phyloP scores from a whole-genome alignment of 1,140 invertebrate genomes.

The Lycorma delicatula region DNA sequence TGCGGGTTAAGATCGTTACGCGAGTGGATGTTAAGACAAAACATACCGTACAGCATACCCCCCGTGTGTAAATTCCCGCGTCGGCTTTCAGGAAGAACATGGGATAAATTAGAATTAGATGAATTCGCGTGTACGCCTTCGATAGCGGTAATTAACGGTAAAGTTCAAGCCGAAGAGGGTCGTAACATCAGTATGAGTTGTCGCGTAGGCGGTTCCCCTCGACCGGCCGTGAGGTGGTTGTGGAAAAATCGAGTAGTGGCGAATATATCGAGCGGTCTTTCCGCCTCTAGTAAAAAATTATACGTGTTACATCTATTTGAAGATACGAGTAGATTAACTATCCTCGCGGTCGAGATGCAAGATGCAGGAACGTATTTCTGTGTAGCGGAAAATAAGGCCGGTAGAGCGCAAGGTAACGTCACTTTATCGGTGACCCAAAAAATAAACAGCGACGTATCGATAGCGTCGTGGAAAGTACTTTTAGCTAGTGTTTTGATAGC shows the following conservation, averaged over 20 bases:
- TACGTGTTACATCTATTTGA: conserved; percentile 25
- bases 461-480: conserved; percentile 43
- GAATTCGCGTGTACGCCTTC: conserved; percentile 71
- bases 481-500: conserved; percentile 49
- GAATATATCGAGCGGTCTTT: conserved; percentile 41
- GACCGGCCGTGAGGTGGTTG: conserved; percentile 51
- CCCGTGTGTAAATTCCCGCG: conserved; percentile 54
- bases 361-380: conserved; percentile 67
- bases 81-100: conserved; percentile 50
- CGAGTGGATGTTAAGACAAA: conserved; percentile 67
- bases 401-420: conserved; percentile 57
- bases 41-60: conserved; percentile 59
- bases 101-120: conserved; percentile 64
- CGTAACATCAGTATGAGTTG: conserved; percentile 66
- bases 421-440: conserved; percentile 52
- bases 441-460: conserved; percentile 29
- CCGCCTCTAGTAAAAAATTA: conserved; percentile 26
- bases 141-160: conserved; percentile 32
- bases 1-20: conserved; percentile 61
- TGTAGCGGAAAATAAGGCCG: conserved; percentile 66
- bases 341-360: conserved; percentile 54
- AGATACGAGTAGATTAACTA: conserved; percentile 53
- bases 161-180: conserved; percentile 49
- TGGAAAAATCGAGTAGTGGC: conserved; percentile 43
- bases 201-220: conserved; percentile 56